phyloP scores from a whole-genome alignment of 2,113 vertebrate species.

The Stegastes partitus region DNA sequence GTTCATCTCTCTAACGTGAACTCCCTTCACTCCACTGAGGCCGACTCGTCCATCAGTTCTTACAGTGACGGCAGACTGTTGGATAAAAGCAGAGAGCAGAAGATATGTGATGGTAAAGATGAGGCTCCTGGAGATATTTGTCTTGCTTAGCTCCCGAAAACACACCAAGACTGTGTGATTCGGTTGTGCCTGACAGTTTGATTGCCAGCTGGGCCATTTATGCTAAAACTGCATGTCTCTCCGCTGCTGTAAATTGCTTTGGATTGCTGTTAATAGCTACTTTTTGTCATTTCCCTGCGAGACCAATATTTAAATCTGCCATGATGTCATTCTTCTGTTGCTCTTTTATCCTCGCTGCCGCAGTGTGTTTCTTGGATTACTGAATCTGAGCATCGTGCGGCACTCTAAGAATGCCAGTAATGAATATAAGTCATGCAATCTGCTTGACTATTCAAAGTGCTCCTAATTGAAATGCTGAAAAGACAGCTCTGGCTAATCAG shows the following conservation, averaged over 20 bases:
- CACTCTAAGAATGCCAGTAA: constrained; percentile 55
- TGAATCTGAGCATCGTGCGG: constrained; percentile 40
- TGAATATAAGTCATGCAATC: constrained; percentile 63
- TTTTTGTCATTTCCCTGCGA: constrained; percentile 46
- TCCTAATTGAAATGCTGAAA: constrained; percentile 81
- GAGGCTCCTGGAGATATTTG: not conserved
- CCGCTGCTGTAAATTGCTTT: constrained; percentile 50
- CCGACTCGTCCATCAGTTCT: constrained; percentile 5
- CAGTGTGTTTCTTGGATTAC: constrained; percentile 68
- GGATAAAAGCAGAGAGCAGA: constrained; percentile 1
- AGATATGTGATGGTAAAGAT: constrained; percentile 1
- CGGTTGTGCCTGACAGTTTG: constrained; percentile 5
- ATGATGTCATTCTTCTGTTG: constrained; percentile 52
- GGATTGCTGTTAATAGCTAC: constrained; percentile 58
- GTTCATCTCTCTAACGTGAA: not conserved
- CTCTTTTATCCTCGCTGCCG: constrained; percentile 41
- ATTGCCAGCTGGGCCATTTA: constrained; percentile 56
- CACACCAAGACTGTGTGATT: not conserved
- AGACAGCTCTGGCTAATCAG: constrained; percentile 78
- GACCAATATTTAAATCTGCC: constrained; percentile 46
- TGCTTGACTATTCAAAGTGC: constrained; percentile 61
- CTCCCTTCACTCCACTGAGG: not conserved
- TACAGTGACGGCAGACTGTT: not conserved
- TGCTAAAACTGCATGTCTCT: constrained; percentile 41
- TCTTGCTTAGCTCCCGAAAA: not conserved